Evolutionary conservation across 53 echinoderm and acorn worm genomes (phyloP).

Genomic region (Hippasteria phrygiana): DNA sequence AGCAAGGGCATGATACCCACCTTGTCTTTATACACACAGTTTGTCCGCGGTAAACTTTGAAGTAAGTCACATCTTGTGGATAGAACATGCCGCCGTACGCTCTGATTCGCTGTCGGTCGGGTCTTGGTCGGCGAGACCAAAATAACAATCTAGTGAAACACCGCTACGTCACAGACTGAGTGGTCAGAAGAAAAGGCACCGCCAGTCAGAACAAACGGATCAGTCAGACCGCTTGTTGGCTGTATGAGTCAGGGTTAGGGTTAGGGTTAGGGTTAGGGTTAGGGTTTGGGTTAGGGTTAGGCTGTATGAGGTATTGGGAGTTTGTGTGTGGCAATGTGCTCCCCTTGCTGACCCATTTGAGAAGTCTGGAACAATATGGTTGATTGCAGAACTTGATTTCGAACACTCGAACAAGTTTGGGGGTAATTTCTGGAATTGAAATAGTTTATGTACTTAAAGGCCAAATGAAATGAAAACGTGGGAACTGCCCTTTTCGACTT

Average conservation of each 20-base stretch:
- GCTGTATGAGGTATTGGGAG: not conserved
- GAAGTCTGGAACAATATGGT: no score
- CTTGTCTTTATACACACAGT: not conserved
- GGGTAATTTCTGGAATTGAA: no score
- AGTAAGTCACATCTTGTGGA: not conserved
- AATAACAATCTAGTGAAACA: not conserved
- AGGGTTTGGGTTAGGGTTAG: no score
- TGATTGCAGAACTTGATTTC: no score
- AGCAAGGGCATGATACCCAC: not conserved
- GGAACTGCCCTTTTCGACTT: no score
- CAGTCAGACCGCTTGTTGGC: not conserved
- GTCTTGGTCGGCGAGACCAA: conserved; percentile 2
- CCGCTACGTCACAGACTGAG: not conserved
- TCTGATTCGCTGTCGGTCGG: conserved; percentile 3
- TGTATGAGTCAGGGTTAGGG: no score
- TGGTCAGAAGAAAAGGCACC: not conserved
- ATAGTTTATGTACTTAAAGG: no score
- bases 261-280: no score
- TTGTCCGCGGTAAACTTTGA: not conserved
- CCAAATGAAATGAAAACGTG: no score
- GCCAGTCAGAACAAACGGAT: conserved; percentile 4
- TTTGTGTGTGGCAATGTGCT: not conserved
- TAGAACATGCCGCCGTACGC: conserved; percentile 1
- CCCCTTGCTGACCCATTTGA: no score
- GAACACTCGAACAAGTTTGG: no score